Percentiles rank a stretch among this genome's conserved stretches.
These are phyloP conservation scores for Amyelois transitella DNA, from an alignment of 1,140 invertebrate species.

Conservation along the genomic window DNA sequence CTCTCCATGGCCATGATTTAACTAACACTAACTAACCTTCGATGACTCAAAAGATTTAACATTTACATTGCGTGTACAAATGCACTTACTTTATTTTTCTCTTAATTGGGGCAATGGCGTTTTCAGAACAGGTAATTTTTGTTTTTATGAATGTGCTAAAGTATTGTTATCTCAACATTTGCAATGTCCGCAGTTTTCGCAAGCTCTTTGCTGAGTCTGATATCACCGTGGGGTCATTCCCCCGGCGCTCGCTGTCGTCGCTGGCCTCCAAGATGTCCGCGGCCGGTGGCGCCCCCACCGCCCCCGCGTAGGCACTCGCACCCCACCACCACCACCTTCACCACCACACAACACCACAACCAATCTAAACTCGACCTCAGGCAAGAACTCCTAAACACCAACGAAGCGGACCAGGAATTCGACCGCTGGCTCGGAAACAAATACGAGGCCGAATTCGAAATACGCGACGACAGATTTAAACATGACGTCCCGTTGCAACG, in stretches of 20 bases:
- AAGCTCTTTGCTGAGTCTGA: slow-evolving; percentile 75
- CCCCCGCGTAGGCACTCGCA: slow-evolving; percentile 63
- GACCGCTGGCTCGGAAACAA: slow-evolving; percentile 50
- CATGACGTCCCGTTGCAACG: slow-evolving; percentile 52
- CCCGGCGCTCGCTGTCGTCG: slow-evolving; percentile 58
- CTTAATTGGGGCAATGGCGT: not conserved
- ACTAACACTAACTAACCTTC: too few relatives aligned
- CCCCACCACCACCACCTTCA: slow-evolving; percentile 22
- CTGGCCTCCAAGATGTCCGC: slow-evolving; percentile 56
- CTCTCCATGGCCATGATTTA: too few relatives aligned
- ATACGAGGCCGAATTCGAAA: slow-evolving; percentile 39
- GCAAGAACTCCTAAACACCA: slow-evolving; percentile 45
- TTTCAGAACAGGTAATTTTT: too few relatives aligned
- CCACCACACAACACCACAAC: slow-evolving; percentile 8
- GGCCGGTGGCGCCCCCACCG: slow-evolving; percentile 48
- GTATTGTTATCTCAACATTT: too few relatives aligned
- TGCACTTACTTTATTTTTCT: too few relatives aligned
- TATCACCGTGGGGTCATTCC: slow-evolving; percentile 70
- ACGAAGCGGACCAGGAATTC: slow-evolving; percentile 45
- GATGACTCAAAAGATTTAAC: too few relatives aligned
- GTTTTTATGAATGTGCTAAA: too few relatives aligned
- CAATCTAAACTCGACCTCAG: slow-evolving; percentile 45
- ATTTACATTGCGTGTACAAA: too few relatives aligned
- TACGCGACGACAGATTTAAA: slow-evolving; percentile 29
- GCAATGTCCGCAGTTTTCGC: slow-evolving; percentile 66